Evolutionary conservation across 2,888 invertebrate species (phyloP), one percentile per base, ranked within the genome.

Genomic region (Oxytorus armatus): DNA sequence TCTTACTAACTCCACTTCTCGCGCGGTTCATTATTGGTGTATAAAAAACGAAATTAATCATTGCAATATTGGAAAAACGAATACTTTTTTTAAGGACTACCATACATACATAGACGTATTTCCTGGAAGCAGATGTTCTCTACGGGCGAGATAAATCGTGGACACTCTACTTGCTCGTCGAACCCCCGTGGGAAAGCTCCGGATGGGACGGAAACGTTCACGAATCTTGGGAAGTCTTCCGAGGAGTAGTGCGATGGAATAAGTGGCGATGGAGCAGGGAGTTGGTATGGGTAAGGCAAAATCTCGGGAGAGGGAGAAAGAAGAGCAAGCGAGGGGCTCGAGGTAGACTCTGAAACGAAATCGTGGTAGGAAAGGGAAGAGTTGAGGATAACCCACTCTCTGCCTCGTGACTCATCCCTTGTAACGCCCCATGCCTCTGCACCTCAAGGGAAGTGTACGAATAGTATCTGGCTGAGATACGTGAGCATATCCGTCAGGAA

Each of bases 121-220:
- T 66, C 53, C 55, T 49, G 68, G 72, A 80, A 73, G 77, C 80
- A 80, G 77, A 77, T 77, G 77, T 80, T 80, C 61, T 63, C 53
- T 49, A 77, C 61, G 61, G 42, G 33, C 39, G 68, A 77, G 80
- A 80, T 80, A 73, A 80, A 80, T 77, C 77, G 68, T 77, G 77
- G 80, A 68, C 66, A 68, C 44, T 72, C 68, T 68, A 49, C 65
- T 57, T 49, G 72, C 70, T 42, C 73, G 73, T 70, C 70, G 79
- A 75, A 72, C 65, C 68, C 68, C 68, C 73, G 73, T 77, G 77
- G 77, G 79, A 73, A 79, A 79, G 68, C 68, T 69, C 76, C 77
- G 72, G 66, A 68, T 72, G 66, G 75, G 66, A 78, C 75, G 70
- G 47, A 79, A 79, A 63, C 68, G 76, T 72, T 72, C 29, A 65